Base-by-base conservation (phyloP, 2,888 invertebrate species). In the Athalia cordata region DNA sequence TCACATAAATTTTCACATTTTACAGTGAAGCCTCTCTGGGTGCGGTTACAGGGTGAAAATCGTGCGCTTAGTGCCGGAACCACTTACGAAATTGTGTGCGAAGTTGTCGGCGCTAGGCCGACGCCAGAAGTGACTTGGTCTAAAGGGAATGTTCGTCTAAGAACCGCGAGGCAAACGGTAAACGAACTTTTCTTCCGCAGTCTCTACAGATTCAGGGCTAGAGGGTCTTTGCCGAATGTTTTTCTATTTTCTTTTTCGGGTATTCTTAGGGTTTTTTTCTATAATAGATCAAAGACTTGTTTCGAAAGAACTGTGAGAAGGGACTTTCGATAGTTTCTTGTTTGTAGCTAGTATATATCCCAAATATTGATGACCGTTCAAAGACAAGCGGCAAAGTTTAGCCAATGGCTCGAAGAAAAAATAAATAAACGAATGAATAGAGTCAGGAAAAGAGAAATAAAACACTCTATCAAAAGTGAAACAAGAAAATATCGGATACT, bases 121-220 rank as follows among this genome's bases (percentile, higher is more conserved):
- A 92, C 93, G n/a, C 95, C 96, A n/a, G 92, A 93, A 82, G 94
- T 96, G 86, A 93, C 94, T 72, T 96, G 96, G 96, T 95, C 94
- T 93, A 95, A 94, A 89, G 95, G 94, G 77, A 94, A 94, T 87
- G 92, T 92, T 5, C 92, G 93, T 82, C 93, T 95, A 91, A 93
- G 92, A 85, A 93, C 93, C 86, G 93, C 94, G 77, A 92, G 93
- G 86, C 93, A 94, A 91, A 93, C 92, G 88, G 95, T 95, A 91
- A 93, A 93, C 91, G 79, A 70, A 29, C 29, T 29, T 29, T 29
- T 29, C 29, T 29, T 29, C 3, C 7, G 43, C 5, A 43, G 29
- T 7, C 29, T 64, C 8, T 43, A 6, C 8, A 43, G 29, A n/a
- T 47, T 5, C 49, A n/a, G 4, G 11, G 1, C 6, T 8, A n/a